Evolutionary conservation across 2,113 vertebrate genomes (phyloP), one percentile per base, ranked within the genome.

Genomic region (Hylia prasina): DNA sequence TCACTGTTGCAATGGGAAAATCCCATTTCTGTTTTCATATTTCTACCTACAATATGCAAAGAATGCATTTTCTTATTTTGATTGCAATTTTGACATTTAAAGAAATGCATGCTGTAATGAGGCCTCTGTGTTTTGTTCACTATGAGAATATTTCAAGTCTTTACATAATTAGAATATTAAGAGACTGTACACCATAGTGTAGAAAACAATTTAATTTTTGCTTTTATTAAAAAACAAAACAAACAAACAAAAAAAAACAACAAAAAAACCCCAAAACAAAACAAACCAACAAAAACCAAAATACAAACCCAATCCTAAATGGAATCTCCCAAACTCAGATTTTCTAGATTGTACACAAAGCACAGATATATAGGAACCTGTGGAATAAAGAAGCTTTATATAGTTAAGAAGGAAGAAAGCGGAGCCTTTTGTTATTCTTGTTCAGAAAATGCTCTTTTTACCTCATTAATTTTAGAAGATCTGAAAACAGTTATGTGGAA

Each of bases 91-190:
- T 87, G 69, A 76, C 65, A 40, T 87, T 79, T 83, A 82, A 83
- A 92, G 47, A 92, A 78, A 63, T 27, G 45, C 2, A 8, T 92
- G 18, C 53, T 48, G 35, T 82, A 77, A 82, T 82, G 37, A 85
- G 25, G n/a, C 45, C 71, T 91, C 68, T 90, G 48, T 58, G 21
- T 88, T 87, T 83, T 65, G 48, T 79, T 91, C 81, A 35, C 11
- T 30, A 48, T 80, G 51, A 54, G 82, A 95, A 80, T 40, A 60
- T 53, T 91, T 66, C 20, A 40, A 83, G 50, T 66, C 86, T 94
- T 93, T 88, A 56, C 78, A 48, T 95, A 88, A 89, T 66, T 76
- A 79, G 54, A 82, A 61, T 78, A 82, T 78, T 82, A 83, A 81
- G 60, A 63, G 22, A n/a, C 50, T 72, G 7, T n/a, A 22, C 61